Base-by-base conservation (phyloP, 1,140 invertebrate genomes). In the Macrotrachela quadricornifera region DNA sequence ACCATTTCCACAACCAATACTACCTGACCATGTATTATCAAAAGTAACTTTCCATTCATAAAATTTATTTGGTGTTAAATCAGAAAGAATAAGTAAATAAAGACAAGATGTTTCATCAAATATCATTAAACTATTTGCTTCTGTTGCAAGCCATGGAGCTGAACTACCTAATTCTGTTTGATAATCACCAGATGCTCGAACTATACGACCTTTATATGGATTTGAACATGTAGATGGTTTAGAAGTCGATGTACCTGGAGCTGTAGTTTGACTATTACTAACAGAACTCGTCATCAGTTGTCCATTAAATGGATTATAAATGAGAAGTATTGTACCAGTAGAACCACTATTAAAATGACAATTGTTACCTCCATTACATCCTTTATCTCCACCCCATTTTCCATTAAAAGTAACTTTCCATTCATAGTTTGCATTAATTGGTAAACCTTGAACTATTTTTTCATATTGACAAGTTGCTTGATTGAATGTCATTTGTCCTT, bases 151-250 rank as follows among this genome's bases (percentile, higher is more conserved):
- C 51, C 51, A 53, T 13, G 21, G 10, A 46, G 12, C 21, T 21
- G 30, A 43, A 10, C 38, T 9, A 48, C 51, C 51, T 14, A 44
- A 43, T 10, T 53, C 51, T n/a, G n/a, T n/a, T n/a, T n/a, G n/a
- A n/a, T n/a, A 53, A 9, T 53, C 44, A n/a, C 51, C 51, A 30
- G 43, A 43, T 42, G 51, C 51, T 53, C 51, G 40, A 12, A 53
- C 51, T 39, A 10, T 53, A 38, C 43, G 40, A 16, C 51, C 51
- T 30, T 18, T 42, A 15, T 37, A 53, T 42, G 41, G 46, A 48
- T 53, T 46, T 10, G 15, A 14, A 45, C 51, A 53, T n/a, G n/a
- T n/a, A n/a, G n/a, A n/a, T n/a, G n/a, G n/a, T n/a, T n/a, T n/a
- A n/a, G n/a, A n/a, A n/a, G n/a, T n/a, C n/a, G n/a, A n/a, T n/a